Evolutionary conservation across 2,113 vertebrate genomes (phyloP), one percentile per base, ranked within the genome.

Genomic region (Gopherus evgoodei): DNA sequence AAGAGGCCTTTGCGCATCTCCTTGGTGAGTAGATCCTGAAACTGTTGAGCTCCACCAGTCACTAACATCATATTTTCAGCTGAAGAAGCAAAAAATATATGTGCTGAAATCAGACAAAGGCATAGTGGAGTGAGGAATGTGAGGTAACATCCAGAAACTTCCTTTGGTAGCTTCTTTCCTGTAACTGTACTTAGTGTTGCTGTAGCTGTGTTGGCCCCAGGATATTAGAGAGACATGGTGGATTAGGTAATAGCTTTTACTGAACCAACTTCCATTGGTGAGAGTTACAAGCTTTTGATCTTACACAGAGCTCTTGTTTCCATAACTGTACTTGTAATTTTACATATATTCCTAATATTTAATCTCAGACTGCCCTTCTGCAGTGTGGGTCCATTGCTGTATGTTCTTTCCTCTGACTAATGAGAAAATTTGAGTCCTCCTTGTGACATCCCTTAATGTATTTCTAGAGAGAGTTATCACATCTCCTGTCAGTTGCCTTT

Each of bases 71-170:
- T 62, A 31, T 31, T 31, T 62, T 57, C 1, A 86, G 85, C 59
- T 72, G 0, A 83, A 59, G 16, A 21, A 44, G 2, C 25, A 59
- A 1, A 1, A 4, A 84, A 95, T 62, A 62, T 62, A 62, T 62
- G 13, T 62, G 13, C 50, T 16, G 52, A 16, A 0, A 42, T 3
- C 1, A 83, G 11, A 76, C 0, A 0, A 54, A 80, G 81, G 29
- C 59, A 35, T 7, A 59, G 49, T 52, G 29, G 21, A 0, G 22
- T 79, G 14, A 87, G 5, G 2, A 2, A 49, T 29, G 7, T n/a
- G 54, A 93, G 65, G 3, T 13, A 75, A 6, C 47, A 25, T 57
- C 38, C 88, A 89, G 12, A 75, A 44, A 62, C 59, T 35, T 62
- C 29, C 24, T 0, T 8, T 89, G n/a, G 14, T 90, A 86, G 3